Base-by-base conservation (phyloP, 2,113 vertebrate species). In the Erythrocercus mccallii region DNA sequence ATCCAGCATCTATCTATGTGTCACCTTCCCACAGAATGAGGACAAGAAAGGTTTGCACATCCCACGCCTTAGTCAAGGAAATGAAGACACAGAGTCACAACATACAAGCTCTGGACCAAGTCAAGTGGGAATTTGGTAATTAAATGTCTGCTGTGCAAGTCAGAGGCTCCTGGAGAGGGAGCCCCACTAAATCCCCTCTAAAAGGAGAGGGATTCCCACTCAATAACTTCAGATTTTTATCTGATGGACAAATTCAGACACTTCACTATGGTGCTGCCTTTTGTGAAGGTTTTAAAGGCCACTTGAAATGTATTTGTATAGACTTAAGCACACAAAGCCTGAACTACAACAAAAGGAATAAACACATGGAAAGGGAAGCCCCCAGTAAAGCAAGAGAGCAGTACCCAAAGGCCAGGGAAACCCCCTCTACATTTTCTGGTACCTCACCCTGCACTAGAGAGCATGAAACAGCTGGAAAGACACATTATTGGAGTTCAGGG, bases 1-100 rank as follows among this genome's bases (percentile, higher is more conserved):
- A 27, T 10, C 44, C 38, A 45, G 25, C 2, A 3, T 4, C 1
- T 2, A 3, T 4, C 1, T 1, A 1, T 4, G 5, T 11, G 13
- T 35, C 1, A 2, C 60, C 30, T 47, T 70, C 65, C 69, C 56
- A 40, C 6, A 37, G 54, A 27, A 28, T 1, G 9, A 51, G 40
- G 40, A 31, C 44, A 48, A 47, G 30, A 4, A 69, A 69, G 3
- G 1, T 18, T 5, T 48, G 61, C 61, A 64, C 51, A 15, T 21
- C 11, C 27, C 0, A 2, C 25, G 42, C 50, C 22, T 77, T 24
- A 1, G 17, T 18, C 44, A 28, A 38, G n/a, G 35, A 85, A 14
- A 31, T 33, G 35, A 35, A 60, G 48, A 38, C 8, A 48, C 6
- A 12, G 51, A 81, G 58, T 33, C 68, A 62, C 68, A 74, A 62